These are phyloP conservation scores for Pseudobourletiella spinata DNA, from an alignment of 1,140 invertebrate species.

Conservation along the genomic window DNA sequence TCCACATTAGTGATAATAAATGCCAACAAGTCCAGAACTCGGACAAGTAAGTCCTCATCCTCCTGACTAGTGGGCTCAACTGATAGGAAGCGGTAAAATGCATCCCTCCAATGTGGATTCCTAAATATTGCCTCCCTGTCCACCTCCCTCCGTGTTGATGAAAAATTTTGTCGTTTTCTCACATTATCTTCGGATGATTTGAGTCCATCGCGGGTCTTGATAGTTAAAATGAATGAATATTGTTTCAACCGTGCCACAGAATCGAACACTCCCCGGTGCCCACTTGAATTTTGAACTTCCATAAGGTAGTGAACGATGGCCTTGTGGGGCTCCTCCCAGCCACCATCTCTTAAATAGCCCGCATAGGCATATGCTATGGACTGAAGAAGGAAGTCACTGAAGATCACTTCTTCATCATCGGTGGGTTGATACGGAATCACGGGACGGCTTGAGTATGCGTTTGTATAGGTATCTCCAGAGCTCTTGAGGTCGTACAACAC, in stretches of 20 bases:
- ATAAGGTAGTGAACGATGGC: conserved; percentile 1
- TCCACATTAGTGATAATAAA: conserved; percentile 12
- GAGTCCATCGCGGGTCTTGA: neutral
- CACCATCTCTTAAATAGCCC: neutral
- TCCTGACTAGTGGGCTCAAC: conserved; percentile 29
- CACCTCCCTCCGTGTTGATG: neutral
- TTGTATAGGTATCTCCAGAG: conserved; percentile 2
- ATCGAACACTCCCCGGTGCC: conserved; percentile 17
- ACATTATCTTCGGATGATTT: neutral
- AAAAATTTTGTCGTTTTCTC: neutral
- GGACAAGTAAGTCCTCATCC: conserved; percentile 25
- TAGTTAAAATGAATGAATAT: conserved; percentile 5
- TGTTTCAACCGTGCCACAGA: conserved; percentile 12
- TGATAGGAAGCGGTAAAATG: conserved; percentile 33
- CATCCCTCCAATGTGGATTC: conserved; percentile 22
- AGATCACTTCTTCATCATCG: conserved; percentile 2
- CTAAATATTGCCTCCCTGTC: neutral
- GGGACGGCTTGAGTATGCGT: conserved; percentile 1
- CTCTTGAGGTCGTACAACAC: conserved; percentile 25
- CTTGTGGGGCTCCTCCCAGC: neutral
- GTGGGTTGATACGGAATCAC: neutral
- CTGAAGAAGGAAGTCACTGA: neutral
- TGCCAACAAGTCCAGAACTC: conserved; percentile 23
- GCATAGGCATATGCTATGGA: neutral
- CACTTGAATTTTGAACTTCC: conserved; percentile 28